phyloP scores from a whole-genome alignment of 2,888 invertebrate genomes.

The Listrodromus nycthemerus region DNA sequence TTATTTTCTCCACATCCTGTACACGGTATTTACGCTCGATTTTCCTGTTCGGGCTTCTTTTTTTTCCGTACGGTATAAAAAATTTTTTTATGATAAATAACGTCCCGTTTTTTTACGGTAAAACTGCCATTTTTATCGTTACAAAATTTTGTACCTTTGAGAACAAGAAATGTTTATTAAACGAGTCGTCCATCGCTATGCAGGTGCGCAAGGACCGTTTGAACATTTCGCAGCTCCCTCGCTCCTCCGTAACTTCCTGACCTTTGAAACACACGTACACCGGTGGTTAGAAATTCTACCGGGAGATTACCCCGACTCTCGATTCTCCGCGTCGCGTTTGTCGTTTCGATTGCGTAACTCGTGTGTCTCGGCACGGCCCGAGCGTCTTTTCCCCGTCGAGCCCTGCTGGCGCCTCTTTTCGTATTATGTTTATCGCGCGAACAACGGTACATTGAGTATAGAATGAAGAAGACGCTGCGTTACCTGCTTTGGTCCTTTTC shows the following conservation, averaged over 20 bases:
- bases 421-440: slow-evolving; percentile 48
- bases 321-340: slow-evolving; percentile 14
- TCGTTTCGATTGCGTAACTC: slow-evolving; percentile 39
- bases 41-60: slow-evolving; percentile 3
- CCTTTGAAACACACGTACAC: slow-evolving; percentile 40
- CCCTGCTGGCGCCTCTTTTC: slow-evolving; percentile 37
- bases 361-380: not conserved
- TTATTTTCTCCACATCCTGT: not conserved
- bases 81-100: not conserved
- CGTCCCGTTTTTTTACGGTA: not conserved
- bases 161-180: not conserved
- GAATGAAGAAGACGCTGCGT: slow-evolving; percentile 71
- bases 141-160: not conserved
- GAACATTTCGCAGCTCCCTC: not conserved
- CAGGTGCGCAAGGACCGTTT: not conserved
- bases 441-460: slow-evolving; percentile 83
- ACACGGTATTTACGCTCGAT: not conserved
- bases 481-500: slow-evolving; percentile 23
- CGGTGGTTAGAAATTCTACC: slow-evolving; percentile 24
- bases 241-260: slow-evolving; percentile 35
- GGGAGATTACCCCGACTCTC: slow-evolving; percentile 1
- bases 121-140: not conserved
- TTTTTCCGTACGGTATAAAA: not conserved
- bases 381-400: slow-evolving; percentile 22
- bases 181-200: not conserved